Evolutionary conservation across 2,797 vertebrate species (phyloP).

Genomic region (Mallotus villosus): DNA sequence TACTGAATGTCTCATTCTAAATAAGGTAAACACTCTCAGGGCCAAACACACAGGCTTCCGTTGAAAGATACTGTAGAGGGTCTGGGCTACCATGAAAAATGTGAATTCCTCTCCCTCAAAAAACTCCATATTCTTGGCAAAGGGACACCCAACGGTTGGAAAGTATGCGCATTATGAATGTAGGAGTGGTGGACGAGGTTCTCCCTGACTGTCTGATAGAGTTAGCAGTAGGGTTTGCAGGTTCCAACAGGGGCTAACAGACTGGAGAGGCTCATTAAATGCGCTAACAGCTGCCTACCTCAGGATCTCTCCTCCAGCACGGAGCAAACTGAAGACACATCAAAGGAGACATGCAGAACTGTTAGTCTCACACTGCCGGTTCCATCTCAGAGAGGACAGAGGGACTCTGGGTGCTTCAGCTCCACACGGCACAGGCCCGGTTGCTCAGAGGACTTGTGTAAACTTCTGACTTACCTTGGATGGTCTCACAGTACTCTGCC

Average conservation of each 20-base stretch:
- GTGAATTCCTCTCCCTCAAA: constrained; percentile 41
- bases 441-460: neutral
- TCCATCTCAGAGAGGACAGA: constrained; percentile 14
- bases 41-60: constrained; percentile 23
- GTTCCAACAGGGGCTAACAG: constrained; percentile 53
- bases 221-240: constrained; percentile 41
- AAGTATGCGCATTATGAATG: constrained; percentile 56
- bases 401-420: neutral
- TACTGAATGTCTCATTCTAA: constrained; percentile 21
- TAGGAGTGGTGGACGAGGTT: constrained; percentile 13
- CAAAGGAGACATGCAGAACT: constrained; percentile 57
- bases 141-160: constrained; percentile 32
- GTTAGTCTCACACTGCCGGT: constrained; percentile 43
- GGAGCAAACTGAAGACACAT: constrained; percentile 59
- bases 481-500: constrained; percentile 72
- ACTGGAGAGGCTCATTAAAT: constrained; percentile 58
- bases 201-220: constrained; percentile 18
- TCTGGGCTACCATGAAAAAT: constrained; percentile 15
- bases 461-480: constrained; percentile 80
- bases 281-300: constrained; percentile 62
- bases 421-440: neutral
- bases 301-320: constrained; percentile 33
- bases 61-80: constrained; percentile 4
- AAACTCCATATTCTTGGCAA: constrained; percentile 45
- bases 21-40: constrained; percentile 18